Evolutionary conservation across 2,113 vertebrate species (phyloP).

Genomic region (Helogale parvula): DNA sequence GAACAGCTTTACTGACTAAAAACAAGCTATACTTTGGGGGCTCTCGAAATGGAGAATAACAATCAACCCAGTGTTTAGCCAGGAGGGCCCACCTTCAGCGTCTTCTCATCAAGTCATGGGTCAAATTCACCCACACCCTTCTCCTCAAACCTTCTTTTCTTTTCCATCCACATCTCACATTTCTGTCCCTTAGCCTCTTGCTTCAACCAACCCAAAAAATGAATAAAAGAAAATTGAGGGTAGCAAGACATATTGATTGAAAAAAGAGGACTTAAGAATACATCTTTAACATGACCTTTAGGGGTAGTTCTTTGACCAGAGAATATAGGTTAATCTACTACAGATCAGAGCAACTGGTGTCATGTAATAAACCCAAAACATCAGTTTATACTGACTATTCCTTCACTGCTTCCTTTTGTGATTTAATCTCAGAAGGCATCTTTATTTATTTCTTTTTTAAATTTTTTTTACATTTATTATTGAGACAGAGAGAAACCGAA

Average conservation of each 20-base stretch:
- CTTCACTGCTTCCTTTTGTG: not conserved
- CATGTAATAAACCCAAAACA: not conserved
- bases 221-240: not conserved
- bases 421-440: conserved; percentile 2
- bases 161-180: not conserved
- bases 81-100: not conserved
- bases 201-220: not conserved
- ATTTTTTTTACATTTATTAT: too few species aligned
- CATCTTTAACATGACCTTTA: not conserved
- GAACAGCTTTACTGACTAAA: not conserved
- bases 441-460: not conserved
- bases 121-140: not conserved
- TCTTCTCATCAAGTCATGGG: not conserved
- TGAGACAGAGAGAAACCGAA: too few species aligned
- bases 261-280: not conserved
- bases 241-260: not conserved
- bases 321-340: not conserved
- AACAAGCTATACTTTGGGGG: not conserved
- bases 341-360: not conserved
- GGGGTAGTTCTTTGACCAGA: not conserved
- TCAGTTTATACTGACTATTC: not conserved
- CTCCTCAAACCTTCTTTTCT: not conserved
- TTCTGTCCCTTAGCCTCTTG: not conserved
- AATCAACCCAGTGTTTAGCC: not conserved
- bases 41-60: not conserved